Base-by-base conservation (phyloP, 2,797 vertebrate species). In the Discoglossus pictus region DNA sequence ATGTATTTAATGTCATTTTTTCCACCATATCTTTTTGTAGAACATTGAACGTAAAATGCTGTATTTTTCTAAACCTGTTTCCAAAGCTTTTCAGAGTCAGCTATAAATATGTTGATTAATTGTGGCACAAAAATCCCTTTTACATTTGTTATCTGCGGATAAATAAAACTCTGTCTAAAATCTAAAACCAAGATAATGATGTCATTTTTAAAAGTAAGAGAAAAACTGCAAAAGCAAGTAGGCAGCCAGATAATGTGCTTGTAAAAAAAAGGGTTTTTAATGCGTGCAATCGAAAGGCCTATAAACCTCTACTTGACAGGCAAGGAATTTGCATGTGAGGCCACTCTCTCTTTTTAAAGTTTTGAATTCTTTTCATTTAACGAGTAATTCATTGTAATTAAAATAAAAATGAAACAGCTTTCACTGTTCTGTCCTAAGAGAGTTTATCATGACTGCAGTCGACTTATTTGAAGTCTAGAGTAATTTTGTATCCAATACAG, bases 381-480 rank as follows among this genome's bases (percentile, higher is more conserved):
- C 48, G 54, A 77, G 54, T 73, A 78, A 76, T 81, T 82, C 66
- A 78, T 70, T 82, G 70, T 79, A 82, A 83, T 85, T 80, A 82
- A 81, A 85, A 74, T 78, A 65, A 75, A 85, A 86, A 82, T 76
- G 38, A 81, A 85, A 79, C 75, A 61, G 17, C 65, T 87, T 84
- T 83, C 43, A 52, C 43, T 65, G 61, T 54, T 51, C 39, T 54
- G 47, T 79, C 75, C 65, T 69, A 40, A 59, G 74, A 82, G 75
- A 78, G 60, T 78, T 84, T 80, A 80, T 73, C 62, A 77, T 78
- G 73, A 44, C 55, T 44, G 21, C 38, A 18, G 27, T 65, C 58
- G 74, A 68, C 50, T 70, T 71, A 24, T 55, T 46, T 74, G 68
- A 76, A 83, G 51, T 73, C 74, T 40, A 50, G 80, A 48, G 55